Evolutionary conservation across 2,888 invertebrate genomes (phyloP), one percentile per base, ranked within the genome.

Genomic region (Matsumyia berberina): DNA sequence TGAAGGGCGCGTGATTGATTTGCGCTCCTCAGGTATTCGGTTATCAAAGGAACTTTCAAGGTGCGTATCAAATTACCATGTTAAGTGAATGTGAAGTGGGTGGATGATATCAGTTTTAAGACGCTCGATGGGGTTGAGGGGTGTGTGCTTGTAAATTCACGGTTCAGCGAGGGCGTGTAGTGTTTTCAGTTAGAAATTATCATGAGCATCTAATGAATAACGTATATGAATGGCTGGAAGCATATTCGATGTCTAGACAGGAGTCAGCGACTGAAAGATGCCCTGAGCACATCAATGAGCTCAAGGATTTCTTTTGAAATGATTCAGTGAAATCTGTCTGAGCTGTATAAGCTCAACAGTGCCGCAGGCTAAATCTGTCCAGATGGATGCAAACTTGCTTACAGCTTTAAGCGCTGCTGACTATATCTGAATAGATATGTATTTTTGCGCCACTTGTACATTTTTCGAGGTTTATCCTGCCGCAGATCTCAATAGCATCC

Each of bases 1-100:
- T 11, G 33, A n/a, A 37, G 2, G 35, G 15, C 2, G 19, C 35
- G 4, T 57, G 35, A 57, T 57, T 57, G 57, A 57, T 37, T 57
- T 35, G 35, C 57, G 37, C 35, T 19, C 35, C 19, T 37, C 19
- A 37, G 35, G 57, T 35, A 37, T 57, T 19, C 35, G 0, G 5
- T n/a, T 57, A 35, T 17, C 37, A 19, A 57, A 53, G 5, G 9
- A 37, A 57, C 8, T 17, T 19, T 3, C 9, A 19, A 35, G 2
- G 35, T 37, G 35, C 5, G 55, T 37, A 57, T 57, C 11, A 57
- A 19, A 57, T 57, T 37, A 57, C 57, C 57, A 57, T 57, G 35
- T 57, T 35, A 19, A 35, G 19, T 57, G 57, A 57, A 57, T 5
- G 17, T 37, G 19, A 35, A 17, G n/a, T 19, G 35, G 11, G 19